A percentile compares a stretch with the other conserved stretches of the same genome.
phyloP scores from a whole-genome alignment of 2,888 invertebrate genomes.

The Eubasilissa splendida region DNA sequence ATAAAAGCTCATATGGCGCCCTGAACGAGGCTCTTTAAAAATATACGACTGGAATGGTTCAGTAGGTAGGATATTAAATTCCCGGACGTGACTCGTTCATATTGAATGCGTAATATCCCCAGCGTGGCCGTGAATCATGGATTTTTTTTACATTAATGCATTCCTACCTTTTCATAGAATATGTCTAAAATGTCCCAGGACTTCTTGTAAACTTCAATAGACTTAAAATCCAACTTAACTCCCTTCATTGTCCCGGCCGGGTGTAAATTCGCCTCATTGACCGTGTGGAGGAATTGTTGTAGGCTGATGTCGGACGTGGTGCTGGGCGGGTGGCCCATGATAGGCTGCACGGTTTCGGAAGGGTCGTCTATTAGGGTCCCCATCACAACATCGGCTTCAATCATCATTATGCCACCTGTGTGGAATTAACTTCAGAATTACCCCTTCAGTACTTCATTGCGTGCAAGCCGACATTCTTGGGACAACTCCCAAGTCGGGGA shows the following conservation, averaged over 20 bases:
- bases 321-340: conserved; percentile 91
- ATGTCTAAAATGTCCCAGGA: conserved; percentile 69
- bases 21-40: not conserved
- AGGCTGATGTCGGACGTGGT: conserved; percentile 83
- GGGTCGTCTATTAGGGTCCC: conserved; percentile 74
- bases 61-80: conserved; percentile 18
- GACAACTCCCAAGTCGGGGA: not conserved
- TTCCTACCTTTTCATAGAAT: conserved; percentile 64
- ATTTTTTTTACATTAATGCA: conserved; percentile 42
- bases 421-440: conserved; percentile 18
- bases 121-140: conserved; percentile 32
- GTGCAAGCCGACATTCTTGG: conserved; percentile 27
- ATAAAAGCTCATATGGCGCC: conserved; percentile 2
- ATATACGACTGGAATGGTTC: not conserved
- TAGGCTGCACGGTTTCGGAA: conserved; percentile 72
- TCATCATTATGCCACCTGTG: conserved; percentile 78
- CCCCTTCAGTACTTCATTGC: conserved; percentile 7
- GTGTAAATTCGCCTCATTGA: conserved; percentile 71
- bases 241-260: conserved; percentile 75
- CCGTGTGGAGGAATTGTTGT: conserved; percentile 78
- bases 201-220: conserved; percentile 79
- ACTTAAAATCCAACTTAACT: conserved; percentile 91
- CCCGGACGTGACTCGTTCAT: conserved; percentile 26
- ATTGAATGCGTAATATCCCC: conserved; percentile 5
- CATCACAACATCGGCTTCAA: conserved; percentile 89